Percentiles rank a stretch among this genome's conserved stretches.
phyloP scores from a whole-genome alignment of 2,797 vertebrate species.

The Myotis planiceps region DNA sequence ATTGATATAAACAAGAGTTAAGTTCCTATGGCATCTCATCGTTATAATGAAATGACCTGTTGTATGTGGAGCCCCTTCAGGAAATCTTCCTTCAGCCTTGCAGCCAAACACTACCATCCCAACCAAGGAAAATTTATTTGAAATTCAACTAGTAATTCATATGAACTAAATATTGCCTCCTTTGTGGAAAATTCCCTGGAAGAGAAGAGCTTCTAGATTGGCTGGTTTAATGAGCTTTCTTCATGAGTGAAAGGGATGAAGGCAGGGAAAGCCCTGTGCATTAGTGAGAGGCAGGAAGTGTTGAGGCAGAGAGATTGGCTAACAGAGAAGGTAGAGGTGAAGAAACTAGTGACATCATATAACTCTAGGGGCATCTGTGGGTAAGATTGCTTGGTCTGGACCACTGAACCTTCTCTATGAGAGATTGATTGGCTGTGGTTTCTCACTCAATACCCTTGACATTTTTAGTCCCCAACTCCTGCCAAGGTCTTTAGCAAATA shows the following conservation, averaged over 20 bases:
- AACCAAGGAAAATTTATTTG: not conserved
- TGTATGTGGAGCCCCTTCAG: not conserved
- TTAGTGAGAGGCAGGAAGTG: not conserved
- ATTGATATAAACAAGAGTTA: not conserved
- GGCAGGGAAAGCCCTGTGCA: not conserved
- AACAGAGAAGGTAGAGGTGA: not conserved
- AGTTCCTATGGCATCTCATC: not conserved
- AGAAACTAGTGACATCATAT: not conserved
- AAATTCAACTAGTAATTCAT: not conserved
- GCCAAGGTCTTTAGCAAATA: not conserved
- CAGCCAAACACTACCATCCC: not conserved
- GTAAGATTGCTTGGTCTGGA: not conserved
- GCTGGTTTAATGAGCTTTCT: not conserved
- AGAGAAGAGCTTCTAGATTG: not conserved
- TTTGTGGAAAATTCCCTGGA: not conserved
- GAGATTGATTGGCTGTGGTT: not conserved
- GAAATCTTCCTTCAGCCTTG: not conserved
- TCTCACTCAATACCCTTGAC: not conserved
- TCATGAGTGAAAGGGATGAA: not conserved
- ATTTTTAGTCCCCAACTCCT: not conserved
- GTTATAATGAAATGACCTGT: not conserved
- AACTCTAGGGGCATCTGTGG: not conserved
- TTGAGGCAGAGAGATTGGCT: not conserved
- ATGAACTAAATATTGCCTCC: not conserved
- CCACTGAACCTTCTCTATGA: not conserved